Evolutionary conservation across 2,888 invertebrate species (phyloP), one percentile per base, ranked within the genome.

Genomic region (Lissonota sp.): DNA sequence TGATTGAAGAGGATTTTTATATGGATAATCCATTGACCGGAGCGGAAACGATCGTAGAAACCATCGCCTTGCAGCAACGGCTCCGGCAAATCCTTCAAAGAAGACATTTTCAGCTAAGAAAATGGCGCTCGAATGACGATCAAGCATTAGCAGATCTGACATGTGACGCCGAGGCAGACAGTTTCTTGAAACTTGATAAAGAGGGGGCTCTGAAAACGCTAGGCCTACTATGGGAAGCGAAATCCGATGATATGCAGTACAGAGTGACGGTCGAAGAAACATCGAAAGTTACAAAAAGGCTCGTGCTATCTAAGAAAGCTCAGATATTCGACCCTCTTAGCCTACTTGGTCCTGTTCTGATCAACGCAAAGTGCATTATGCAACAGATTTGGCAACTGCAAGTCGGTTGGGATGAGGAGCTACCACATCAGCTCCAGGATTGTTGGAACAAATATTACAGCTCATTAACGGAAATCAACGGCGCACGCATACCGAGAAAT

Each of bases 341-440:
- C 5, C 62, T 85, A 6, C 26, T 89, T 1, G 83, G 85, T 8
- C 87, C 87, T 10, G 78, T 86, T 16, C 79, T 84, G 4, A 79
- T 88, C 8, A 74, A 53, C 1, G 86, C 84, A 14, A 89, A 89
- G 64, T 63, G 84, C 4, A 74, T 88, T 0, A 84, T 89, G 72
- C 86, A 89, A 71, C 44, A 79, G 8, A 39, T 87, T 6, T 87
- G 87, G 87, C 66, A 81, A 62, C 5, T 58, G 10, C 80, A 86
- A 42, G 10, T 85, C 5, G 78, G 63, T 1, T 89, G 89, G 88
- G 89, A 90, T 63, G 84, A 86, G 14, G 26, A 39, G 0, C 37
- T 88, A 4, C 87, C 87, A 0, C n/a, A 5, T 0, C 62, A 82
- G 5, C 37, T 87, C 3, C 78, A 74, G 40, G 10, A 7, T 0